Base-by-base conservation (phyloP, 2,888 invertebrate species). In the Lottia gigantea region DNA sequence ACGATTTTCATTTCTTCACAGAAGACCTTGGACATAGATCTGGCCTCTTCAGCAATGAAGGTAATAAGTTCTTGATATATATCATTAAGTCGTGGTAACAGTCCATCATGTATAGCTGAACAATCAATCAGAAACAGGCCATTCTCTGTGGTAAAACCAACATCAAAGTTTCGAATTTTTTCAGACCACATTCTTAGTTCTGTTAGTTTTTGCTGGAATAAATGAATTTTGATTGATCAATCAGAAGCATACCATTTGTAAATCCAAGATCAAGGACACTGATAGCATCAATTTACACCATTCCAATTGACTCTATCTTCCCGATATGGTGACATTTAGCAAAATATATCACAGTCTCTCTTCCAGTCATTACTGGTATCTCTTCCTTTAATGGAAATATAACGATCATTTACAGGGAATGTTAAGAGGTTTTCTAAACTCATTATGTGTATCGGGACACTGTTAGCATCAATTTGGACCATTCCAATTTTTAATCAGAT, bases 321-420 rank as follows among this genome's bases (percentile, higher is more conserved):
- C 87, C 87, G 11, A 81, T 78, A 73, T 88, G 87, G 70, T 85
- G 82, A 74, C 82, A 82, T 47, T 82, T 80, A 23, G 83, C 83
- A 77, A 87, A 88, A 73, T 83, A 86, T 67, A 83, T 82, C 25
- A 88, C 86, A 11, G 88, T 87, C 55, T 88, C 86, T 71, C 87
- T 74, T 2, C 87, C 88, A 45, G 76, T 83, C 84, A 87, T 83
- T 15, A 76, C 68, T 11, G 76, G 76, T 4, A 82, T 76, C 55
- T 78, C 73, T 40, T 81, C 83, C 62, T 82, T 82, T 79, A 81
- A 67, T 12, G 64, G 68, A 19, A 62, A 19, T 25, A 31, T 15
- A 66, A 65, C n/a, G n/a, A n/a, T n/a, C n/a, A n/a, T n/a, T n/a
- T n/a, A n/a, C n/a, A n/a, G n/a, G n/a, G n/a, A n/a, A n/a, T n/a